Percentiles rank a stretch among this genome's conserved stretches.
phyloP scores from a whole-genome alignment of 2,888 invertebrate species.

The Xestia sexstrigata region DNA sequence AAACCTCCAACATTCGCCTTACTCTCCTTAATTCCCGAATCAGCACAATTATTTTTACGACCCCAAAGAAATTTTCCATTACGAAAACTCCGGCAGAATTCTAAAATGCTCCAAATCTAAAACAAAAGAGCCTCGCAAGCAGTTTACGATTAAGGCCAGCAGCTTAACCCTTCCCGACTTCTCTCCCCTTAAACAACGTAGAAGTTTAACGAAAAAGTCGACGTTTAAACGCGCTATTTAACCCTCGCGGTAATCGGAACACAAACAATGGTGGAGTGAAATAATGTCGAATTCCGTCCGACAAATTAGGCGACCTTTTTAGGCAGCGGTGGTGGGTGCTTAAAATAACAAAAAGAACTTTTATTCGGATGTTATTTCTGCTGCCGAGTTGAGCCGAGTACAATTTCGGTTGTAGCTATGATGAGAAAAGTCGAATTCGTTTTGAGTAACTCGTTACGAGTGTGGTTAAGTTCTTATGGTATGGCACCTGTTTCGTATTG shows the following conservation, averaged over 20 bases:
- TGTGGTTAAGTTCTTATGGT: constrained; percentile 54
- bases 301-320: constrained; percentile 89
- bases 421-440: constrained; percentile 65
- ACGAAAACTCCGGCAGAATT: constrained; percentile 65
- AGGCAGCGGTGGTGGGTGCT: constrained; percentile 75
- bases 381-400: constrained; percentile 62
- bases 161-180: constrained; percentile 87
- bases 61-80: constrained; percentile 63
- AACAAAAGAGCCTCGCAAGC: constrained; percentile 82
- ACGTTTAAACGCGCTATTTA: constrained; percentile 87
- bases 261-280: constrained; percentile 87
- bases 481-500: constrained; percentile 45
- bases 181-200: constrained; percentile 81
- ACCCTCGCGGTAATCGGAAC: constrained; percentile 88
- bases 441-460: constrained; percentile 60
- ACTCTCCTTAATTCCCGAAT: constrained; percentile 52
- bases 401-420: constrained; percentile 63
- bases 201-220: constrained; percentile 87
- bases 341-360: constrained; percentile 84
- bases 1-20: constrained; percentile 8
- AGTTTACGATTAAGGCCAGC: constrained; percentile 83
- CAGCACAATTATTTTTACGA: constrained; percentile 59
- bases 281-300: constrained; percentile 88
- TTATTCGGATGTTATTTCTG: constrained; percentile 73
- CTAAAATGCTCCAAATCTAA: constrained; percentile 72